phyloP scores from a whole-genome alignment of 1,140 invertebrate species.

The Mya arenaria region DNA sequence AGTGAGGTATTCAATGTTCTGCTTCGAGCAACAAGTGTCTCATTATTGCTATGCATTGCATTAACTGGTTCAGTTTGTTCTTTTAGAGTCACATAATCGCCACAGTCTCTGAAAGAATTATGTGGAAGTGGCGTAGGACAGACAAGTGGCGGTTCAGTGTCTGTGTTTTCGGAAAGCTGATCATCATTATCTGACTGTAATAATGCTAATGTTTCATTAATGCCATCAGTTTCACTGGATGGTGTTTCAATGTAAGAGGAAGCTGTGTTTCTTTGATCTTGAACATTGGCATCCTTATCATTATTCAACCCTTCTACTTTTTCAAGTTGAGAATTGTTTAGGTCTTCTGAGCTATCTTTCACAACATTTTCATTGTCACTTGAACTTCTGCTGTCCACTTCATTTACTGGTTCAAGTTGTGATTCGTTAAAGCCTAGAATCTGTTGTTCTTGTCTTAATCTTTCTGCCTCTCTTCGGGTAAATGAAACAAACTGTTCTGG shows the following conservation, averaged over 20 bases:
- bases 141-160: neutral
- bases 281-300: too few relatives aligned
- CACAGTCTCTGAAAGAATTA: neutral
- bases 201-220: too few relatives aligned
- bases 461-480: slow-evolving; percentile 42
- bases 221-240: too few relatives aligned
- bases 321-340: too few relatives aligned
- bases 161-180: neutral
- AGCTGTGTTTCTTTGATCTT: too few relatives aligned
- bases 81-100: neutral
- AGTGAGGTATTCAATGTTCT: too few relatives aligned
- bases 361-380: slow-evolving; percentile 4
- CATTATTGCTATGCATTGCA: too few relatives aligned
- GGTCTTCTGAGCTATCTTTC: neutral
- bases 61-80: too few relatives aligned
- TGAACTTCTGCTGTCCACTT: slow-evolving; percentile 37
- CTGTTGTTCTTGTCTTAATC: slow-evolving; percentile 23
- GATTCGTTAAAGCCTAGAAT: slow-evolving; percentile 18
- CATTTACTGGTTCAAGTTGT: slow-evolving; percentile 29
- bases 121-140: neutral
- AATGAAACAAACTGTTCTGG: slow-evolving; percentile 47
- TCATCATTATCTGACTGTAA: neutral
- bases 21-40: too few relatives aligned
- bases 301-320: too few relatives aligned
- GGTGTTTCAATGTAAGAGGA: too few relatives aligned